Conservation (phyloP, 2,888 invertebrate species). For the Drosophila tripunctata region DNA sequence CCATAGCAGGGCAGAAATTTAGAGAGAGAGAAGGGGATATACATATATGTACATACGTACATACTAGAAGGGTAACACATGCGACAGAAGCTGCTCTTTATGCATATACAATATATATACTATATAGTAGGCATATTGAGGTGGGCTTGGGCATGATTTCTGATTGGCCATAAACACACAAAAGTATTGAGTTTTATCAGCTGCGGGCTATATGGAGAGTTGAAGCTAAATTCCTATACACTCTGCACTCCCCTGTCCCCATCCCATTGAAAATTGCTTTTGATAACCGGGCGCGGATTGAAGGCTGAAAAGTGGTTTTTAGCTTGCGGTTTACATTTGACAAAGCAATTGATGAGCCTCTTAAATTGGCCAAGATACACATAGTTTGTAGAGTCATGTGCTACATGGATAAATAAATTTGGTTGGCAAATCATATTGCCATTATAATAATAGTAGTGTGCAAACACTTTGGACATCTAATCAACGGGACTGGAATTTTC, state of each 20-base stretch:
- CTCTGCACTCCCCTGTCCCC: not conserved
- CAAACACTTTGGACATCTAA: conserved; percentile 41
- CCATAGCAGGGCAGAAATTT: not conserved
- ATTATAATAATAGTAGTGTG: conserved; percentile 52
- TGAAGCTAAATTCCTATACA: not conserved
- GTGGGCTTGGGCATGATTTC: conserved; percentile 78
- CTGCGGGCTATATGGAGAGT: conserved; percentile 72
- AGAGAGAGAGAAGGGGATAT: not conserved
- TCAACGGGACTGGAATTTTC: conserved; percentile 32
- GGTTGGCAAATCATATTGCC: conserved; percentile 44
- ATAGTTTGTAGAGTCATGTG: conserved; percentile 32
- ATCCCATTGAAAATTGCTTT: conserved; percentile 62
- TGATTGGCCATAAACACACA: conserved; percentile 78
- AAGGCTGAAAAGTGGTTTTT: conserved; percentile 73
- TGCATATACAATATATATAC: conserved; percentile 52
- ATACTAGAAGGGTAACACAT: not conserved
- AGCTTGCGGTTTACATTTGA: conserved; percentile 69
- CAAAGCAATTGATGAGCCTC: conserved; percentile 75
- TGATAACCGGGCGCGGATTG: conserved; percentile 71
- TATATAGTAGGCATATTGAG: conserved; percentile 32
- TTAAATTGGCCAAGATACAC: conserved; percentile 47
- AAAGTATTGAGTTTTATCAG: conserved; percentile 80
- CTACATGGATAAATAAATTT: conserved; percentile 37
- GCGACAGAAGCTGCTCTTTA: conserved; percentile 56
- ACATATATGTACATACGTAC: too few relatives aligned